Evolutionary conservation across 1,140 invertebrate species (phyloP).

Genomic region (Drosophila kikkawai): DNA sequence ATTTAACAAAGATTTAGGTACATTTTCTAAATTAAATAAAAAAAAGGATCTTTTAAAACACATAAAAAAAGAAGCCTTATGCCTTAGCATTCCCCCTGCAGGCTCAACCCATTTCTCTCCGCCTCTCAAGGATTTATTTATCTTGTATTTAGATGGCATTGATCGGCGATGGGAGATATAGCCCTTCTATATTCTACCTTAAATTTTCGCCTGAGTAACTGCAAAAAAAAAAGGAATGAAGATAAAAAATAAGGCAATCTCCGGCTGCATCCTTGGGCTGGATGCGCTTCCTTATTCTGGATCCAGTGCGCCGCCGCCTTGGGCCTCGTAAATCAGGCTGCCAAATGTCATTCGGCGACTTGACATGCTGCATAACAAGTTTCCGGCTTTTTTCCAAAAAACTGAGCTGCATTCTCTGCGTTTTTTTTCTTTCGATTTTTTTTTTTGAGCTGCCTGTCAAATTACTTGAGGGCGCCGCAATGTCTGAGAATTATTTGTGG

Average conservation of each 20-base stretch:
- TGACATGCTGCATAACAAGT: conserved; percentile 81
- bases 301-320: conserved; percentile 45
- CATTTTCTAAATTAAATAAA: neutral
- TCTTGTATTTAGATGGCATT: neutral
- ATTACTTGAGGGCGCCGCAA: conserved; percentile 81
- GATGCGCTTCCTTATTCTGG: conserved; percentile 11
- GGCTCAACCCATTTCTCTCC: neutral
- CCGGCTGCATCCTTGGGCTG: conserved; percentile 25
- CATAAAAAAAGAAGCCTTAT: neutral
- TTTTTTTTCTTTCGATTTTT: conserved; percentile 13
- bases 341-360: conserved; percentile 68
- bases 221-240: neutral
- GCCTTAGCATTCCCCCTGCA: neutral
- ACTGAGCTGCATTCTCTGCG: conserved; percentile 46
- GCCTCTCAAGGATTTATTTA: neutral
- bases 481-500: conserved; percentile 80
- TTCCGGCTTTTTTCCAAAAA: conserved; percentile 41
- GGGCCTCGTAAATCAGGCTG: conserved; percentile 70
- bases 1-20: neutral
- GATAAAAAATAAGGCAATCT: neutral
- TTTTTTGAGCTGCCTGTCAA: conserved; percentile 64
- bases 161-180: neutral
- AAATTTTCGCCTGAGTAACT: conserved; percentile 18
- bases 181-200: neutral
- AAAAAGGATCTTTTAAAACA: neutral